Evolutionary conservation across 2,888 invertebrate genomes (phyloP).

Genomic region (Phymatocera aterrima): DNA sequence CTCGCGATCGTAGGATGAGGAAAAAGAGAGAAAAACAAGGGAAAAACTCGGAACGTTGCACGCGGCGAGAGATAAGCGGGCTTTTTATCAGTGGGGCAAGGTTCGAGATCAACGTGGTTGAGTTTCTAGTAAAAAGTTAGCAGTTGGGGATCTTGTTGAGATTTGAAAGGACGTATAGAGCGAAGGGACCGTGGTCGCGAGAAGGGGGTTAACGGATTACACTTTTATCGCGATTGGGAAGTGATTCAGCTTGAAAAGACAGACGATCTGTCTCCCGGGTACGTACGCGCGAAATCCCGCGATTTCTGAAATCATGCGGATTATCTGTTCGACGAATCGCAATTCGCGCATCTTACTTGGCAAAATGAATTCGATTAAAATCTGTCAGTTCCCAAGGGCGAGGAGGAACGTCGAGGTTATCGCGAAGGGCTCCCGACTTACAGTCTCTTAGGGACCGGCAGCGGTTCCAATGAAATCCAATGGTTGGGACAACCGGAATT

Average conservation of each 20-base stretch:
- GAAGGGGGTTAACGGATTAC: slow-evolving; percentile 39
- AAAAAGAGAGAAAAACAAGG: too few species aligned
- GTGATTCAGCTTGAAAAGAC: slow-evolving; percentile 43
- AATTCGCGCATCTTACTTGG: slow-evolving; percentile 17
- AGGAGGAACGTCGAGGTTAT: neutral
- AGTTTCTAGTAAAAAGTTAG: slow-evolving; percentile 29
- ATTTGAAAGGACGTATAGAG: slow-evolving; percentile 28
- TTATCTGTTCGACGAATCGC: slow-evolving; percentile 31
- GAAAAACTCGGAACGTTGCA: neutral
- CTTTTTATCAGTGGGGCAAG: slow-evolving; percentile 14
- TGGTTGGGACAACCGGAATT: slow-evolving; percentile 42
- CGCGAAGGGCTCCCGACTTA: slow-evolving; percentile 13
- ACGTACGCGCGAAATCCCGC: neutral
- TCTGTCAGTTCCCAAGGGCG: neutral
- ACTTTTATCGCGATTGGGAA: slow-evolving; percentile 49
- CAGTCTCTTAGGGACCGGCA: slow-evolving; percentile 13
- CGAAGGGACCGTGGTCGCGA: neutral
- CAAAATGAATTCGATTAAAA: slow-evolving; percentile 37
- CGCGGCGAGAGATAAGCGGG: slow-evolving; percentile 6
- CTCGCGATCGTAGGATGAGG: neutral
- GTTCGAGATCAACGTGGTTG: slow-evolving; percentile 13
- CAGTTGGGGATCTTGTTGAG: slow-evolving; percentile 26
- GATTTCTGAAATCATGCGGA: slow-evolving; percentile 9
- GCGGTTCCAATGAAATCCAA: slow-evolving; percentile 30
- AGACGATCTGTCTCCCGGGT: slow-evolving; percentile 31